Conservation (phyloP, 2,888 invertebrate genomes). For the Abrostola triplasia region DNA sequence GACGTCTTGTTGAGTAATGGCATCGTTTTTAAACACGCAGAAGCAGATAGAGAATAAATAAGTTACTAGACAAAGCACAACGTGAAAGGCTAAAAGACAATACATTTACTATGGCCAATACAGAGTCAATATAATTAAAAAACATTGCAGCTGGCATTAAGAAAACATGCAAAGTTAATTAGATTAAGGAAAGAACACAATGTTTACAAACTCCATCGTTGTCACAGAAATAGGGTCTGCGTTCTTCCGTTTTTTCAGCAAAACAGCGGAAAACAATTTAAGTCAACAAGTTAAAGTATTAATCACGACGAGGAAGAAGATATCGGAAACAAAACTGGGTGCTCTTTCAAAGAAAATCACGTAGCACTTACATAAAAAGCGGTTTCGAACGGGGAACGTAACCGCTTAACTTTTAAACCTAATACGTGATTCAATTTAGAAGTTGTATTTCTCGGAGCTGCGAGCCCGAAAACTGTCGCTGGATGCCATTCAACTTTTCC, state of each 20-base stretch:
- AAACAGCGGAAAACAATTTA: conserved; percentile 67
- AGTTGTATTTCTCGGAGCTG: conserved; percentile 78
- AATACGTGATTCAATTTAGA: conserved; percentile 87
- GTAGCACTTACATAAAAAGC: conserved; percentile 82
- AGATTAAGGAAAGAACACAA: conserved; percentile 45
- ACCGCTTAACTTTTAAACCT: conserved; percentile 87
- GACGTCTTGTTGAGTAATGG: too few relatives aligned
- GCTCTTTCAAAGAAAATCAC: conserved; percentile 78
- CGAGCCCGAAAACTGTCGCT: conserved; percentile 79
- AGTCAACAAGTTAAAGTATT: conserved; percentile 76
- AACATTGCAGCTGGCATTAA: conserved; percentile 28
- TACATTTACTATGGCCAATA: background rate
- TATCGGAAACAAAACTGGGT: conserved; percentile 74
- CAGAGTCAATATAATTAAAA: background rate
- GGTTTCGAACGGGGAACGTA: conserved; percentile 81
- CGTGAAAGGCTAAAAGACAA: background rate
- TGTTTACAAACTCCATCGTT: conserved; percentile 41
- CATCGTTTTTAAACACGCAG: background rate
- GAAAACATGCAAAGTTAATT: conserved; percentile 55
- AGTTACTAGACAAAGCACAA: background rate
- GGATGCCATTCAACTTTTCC: conserved; percentile 79
- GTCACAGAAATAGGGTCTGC: conserved; percentile 47
- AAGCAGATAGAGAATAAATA: background rate
- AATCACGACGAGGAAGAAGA: conserved; percentile 73
- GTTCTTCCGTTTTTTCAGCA: conserved; percentile 48